phyloP scores from a whole-genome alignment of 2,113 vertebrate genomes.

The Phoenicopterus ruber region DNA sequence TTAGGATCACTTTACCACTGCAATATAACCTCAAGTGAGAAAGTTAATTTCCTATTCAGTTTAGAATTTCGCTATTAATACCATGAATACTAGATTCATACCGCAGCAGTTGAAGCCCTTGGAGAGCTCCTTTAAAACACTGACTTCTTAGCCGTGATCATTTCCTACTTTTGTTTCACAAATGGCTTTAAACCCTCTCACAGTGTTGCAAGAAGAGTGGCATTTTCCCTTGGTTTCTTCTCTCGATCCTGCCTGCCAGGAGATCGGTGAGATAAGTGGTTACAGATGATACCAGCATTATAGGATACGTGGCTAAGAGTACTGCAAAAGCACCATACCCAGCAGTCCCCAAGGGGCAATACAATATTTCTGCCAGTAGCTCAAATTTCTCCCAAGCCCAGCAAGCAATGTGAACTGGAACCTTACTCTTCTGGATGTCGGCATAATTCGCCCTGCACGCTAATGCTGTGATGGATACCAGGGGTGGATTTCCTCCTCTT shows the following conservation, averaged over 20 bases:
- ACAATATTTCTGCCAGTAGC: not conserved
- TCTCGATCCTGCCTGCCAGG: not conserved
- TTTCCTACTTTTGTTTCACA: slow-evolving; percentile 38
- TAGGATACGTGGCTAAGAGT: not conserved
- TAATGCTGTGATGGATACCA: not conserved
- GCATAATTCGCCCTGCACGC: not conserved
- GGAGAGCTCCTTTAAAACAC: not conserved
- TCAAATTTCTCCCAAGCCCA: slow-evolving; percentile 9
- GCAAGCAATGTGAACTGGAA: not conserved
- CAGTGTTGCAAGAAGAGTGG: not conserved
- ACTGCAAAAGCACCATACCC: not conserved
- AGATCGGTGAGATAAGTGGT: slow-evolving; percentile 2
- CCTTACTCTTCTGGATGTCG: not conserved
- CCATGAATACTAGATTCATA: slow-evolving; percentile 11
- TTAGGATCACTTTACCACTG: slow-evolving; percentile 15
- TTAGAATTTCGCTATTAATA: slow-evolving; percentile 41
- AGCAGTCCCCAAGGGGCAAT: not conserved
- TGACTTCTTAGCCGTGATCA: not conserved
- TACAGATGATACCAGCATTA: slow-evolving; percentile 8
- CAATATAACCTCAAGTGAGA: slow-evolving; percentile 31
- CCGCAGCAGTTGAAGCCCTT: not conserved
- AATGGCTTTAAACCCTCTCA: not conserved
- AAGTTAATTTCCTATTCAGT: slow-evolving; percentile 51
- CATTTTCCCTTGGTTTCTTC: not conserved
- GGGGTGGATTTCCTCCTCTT: not conserved